Percentiles rank a stretch among this genome's conserved stretches.
Evolutionary conservation across 2,113 vertebrate species (phyloP).

Genomic region (Cheilinus undulatus): DNA sequence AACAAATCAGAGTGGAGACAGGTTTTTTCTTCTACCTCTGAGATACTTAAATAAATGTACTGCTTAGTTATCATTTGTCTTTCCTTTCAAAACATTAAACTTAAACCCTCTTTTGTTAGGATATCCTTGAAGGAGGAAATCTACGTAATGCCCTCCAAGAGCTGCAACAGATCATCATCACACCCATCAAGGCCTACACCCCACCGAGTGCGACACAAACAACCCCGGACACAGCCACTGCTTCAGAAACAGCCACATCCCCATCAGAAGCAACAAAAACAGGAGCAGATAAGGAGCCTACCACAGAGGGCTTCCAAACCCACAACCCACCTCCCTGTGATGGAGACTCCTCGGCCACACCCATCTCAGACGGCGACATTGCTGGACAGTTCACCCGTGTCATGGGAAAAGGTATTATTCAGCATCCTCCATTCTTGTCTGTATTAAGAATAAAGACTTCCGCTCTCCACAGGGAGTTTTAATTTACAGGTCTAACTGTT

Average conservation of each 20-base stretch:
- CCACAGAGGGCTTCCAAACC: conserved; percentile 84
- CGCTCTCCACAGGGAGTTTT: not conserved
- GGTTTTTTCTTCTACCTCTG: not conserved
- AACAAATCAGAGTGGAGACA: not conserved
- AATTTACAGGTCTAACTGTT: too few relatives aligned
- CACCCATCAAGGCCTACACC: conserved; percentile 91
- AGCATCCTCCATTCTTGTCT: not conserved
- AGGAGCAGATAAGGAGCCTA: conserved; percentile 84
- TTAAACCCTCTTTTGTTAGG: conserved; percentile 75
- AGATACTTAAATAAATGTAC: not conserved
- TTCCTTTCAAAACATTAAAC: not conserved
- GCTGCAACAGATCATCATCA: conserved; percentile 93
- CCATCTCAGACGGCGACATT: conserved; percentile 92
- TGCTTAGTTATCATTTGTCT: not conserved
- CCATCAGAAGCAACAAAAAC: conserved; percentile 79
- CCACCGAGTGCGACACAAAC: conserved; percentile 78
- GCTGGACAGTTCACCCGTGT: conserved; percentile 95
- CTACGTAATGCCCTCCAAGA: conserved; percentile 93
- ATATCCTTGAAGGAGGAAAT: conserved; percentile 95
- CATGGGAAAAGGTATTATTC: conserved; percentile 91
- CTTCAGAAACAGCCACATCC: conserved; percentile 64
- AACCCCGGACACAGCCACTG: conserved; percentile 62
- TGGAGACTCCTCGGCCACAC: conserved; percentile 87
- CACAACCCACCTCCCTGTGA: conserved; percentile 87
- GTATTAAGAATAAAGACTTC: not conserved